Evolutionary conservation across 2,888 invertebrate genomes (phyloP), one percentile per base, ranked within the genome.

Genomic region (Pammene aurita): DNA sequence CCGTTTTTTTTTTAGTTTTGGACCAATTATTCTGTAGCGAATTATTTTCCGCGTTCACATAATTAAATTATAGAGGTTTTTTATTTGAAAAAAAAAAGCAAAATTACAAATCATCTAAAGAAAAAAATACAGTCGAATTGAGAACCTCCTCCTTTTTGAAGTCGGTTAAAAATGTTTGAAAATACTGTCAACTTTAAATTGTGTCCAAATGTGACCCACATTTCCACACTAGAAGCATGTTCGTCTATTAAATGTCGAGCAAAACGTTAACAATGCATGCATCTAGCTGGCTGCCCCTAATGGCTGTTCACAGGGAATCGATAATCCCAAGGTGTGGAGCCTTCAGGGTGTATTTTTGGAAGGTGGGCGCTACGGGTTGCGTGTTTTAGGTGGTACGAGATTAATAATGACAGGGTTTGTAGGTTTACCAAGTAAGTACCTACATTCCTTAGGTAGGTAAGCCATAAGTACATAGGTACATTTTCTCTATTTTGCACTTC

Each of bases 321-420:
- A 87, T 87, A 83, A 63, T 58, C 76, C 72, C 73, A 79, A 80
- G 79, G 79, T 77, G 77, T 77, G 77, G 68, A 73, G 73, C 73
- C 75, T 82, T 76, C 42, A 26, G 26, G 38, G 46, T 74, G 71
- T 73, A 73, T 78, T 81, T 79, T 77, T 76, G 79, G 76, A 74
- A 64, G 71, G 70, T 62, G 65, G 52, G 58, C 56, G 56, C 67
- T 61, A 61, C 56, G 42, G 66, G 46, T 76, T 70, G 78, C 77
- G 79, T 79, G 77, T 41, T 67, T 57, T 16, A 44, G 44, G 71
- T 74, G 72, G 74, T 72, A 72, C 71, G 70, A 66, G 48, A 50
- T 73, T 72, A 72, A 72, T 72, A 68, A 66, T 67, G 62, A 72
- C 60, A 68, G n/a, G 7, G 41, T 54, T 34, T 34, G 13, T 18